Evolutionary conservation across 2,888 invertebrate species (phyloP), one percentile per base, ranked within the genome.

Genomic region (Plagodis pulveraria): DNA sequence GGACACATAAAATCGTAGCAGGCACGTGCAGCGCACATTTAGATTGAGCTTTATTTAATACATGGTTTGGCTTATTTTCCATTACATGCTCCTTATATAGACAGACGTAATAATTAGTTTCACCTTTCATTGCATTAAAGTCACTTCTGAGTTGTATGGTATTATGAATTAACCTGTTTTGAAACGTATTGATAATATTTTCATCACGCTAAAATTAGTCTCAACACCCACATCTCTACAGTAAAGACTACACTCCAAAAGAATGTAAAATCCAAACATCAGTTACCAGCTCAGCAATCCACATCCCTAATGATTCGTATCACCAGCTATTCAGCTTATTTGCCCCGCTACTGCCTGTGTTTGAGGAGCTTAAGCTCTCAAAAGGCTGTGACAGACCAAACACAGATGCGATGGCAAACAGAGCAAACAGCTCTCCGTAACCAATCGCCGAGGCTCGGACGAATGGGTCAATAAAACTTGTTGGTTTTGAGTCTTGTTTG

Each of bases 321-420:
- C 65, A 71, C 70, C 71, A 77, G 74, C 72, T 70, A 74, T 77
- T 74, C 71, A 71, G 72, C 72, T 50, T 86, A 74, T 86, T 86
- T 86, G 77, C 76, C 69, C 65, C 77, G 81, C 83, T 83, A 83
- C 81, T 81, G 80, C 77, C 80, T 75, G 74, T 87, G 83, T 86
- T 86, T 86, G 80, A 80, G 75, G 78, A 83, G 87, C 86, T 86
- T 83, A 84, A 80, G 79, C 78, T 81, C 80, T 87, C 83, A 80
- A 87, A 84, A 86, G 82, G 81, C 84, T 84, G 84, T 83, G 86
- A 86, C 87, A 85, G 83, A 77, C 81, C 87, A 87, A 89, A 90
- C 89, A 91, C 90, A 89, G 88, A 88, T 89, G 90, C 81, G 86
- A 84, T 83, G 22, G 80, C 80, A 76, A 54, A 50, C 50, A 54